phyloP scores from a whole-genome alignment of 1,140 invertebrate genomes.

The Cheumatopsyche charites region DNA sequence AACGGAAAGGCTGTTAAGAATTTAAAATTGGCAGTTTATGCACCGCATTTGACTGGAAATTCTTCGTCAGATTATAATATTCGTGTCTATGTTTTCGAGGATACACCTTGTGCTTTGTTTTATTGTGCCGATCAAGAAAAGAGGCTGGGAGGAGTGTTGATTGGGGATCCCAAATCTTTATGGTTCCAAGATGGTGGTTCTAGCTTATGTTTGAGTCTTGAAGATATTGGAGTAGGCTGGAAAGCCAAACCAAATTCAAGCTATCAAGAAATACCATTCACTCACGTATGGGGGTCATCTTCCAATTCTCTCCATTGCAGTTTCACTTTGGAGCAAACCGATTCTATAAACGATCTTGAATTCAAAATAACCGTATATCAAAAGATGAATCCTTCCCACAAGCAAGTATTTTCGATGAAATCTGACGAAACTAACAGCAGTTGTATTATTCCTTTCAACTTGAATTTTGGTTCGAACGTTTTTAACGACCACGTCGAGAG shows the following conservation, averaged over 20 bases:
- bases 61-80: conserved; percentile 78
- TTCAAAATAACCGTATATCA: conserved; percentile 60
- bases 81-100: conserved; percentile 89
- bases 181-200: conserved; percentile 89
- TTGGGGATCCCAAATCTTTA: conserved; percentile 87
- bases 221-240: conserved; percentile 87
- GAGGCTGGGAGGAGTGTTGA: conserved; percentile 80
- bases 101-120: conserved; percentile 88
- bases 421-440: conserved; percentile 39
- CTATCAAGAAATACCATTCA: conserved; percentile 91
- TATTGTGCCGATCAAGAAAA: conserved; percentile 80
- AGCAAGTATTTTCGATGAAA: conserved; percentile 58
- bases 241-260: conserved; percentile 82
- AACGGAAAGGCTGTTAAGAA: conserved; percentile 78
- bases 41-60: conserved; percentile 67
- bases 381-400: conserved; percentile 60
- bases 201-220: conserved; percentile 83
- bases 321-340: conserved; percentile 77
- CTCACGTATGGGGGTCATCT: conserved; percentile 89
- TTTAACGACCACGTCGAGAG: conserved; percentile 40
- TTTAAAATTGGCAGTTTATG: conserved; percentile 86
- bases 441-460: conserved; percentile 24
- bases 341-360: conserved; percentile 61
- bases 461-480: conserved; percentile 30
- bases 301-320: conserved; percentile 87